Base-by-base conservation (phyloP, 2,113 vertebrate genomes). In the Alosa alosa region DNA sequence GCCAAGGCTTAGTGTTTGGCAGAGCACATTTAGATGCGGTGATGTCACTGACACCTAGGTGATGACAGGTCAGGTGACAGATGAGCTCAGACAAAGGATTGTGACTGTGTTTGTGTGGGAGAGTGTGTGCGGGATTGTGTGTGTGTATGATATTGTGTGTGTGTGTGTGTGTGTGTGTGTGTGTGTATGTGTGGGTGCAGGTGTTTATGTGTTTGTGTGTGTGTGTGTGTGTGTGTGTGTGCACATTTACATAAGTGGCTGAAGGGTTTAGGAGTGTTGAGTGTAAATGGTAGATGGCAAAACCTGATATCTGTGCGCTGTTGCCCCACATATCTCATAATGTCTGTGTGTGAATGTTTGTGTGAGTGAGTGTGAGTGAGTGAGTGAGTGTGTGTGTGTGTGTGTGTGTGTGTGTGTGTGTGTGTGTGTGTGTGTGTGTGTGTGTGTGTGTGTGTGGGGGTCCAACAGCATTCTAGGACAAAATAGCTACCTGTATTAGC, bases 1-100 rank as follows among this genome's bases (percentile, higher is more conserved):
- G 72, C 52, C 57, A 50, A 88, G 22, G 55, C 72, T 78, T 78
- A 39, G 25, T 78, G 25, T 78, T 78, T 78, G 72, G 72, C 31
- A 78, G 0, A 81, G 86, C 92, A 86, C 85, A 95, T 93, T 93
- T 94, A 93, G 92, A 92, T 83, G 75, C 9, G 6, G 86, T 93
- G 92, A 93, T 90, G 91, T 92, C 91, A 92, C 81, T 55, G 88
- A 84, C 84, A 86, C 86, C 85, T 60, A 50, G 57, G 82, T 86
- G 91, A 91, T 91, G 91, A 90, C 92, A 92, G 91, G 91, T 92
- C 89, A 90, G 87, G 90, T 89, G 92, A 90, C 91, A 93, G 87
- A 86, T 83, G 87, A 88, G 78, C 84, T 88, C 89, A 83, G 86
- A 90, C 91, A 90, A 93, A 90, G 87, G 89, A 90, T 84, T 25